Percentiles rank a stretch among this genome's conserved stretches.
Conservation (phyloP, 1,140 invertebrate species). For the Ceratina japonica region DNA sequence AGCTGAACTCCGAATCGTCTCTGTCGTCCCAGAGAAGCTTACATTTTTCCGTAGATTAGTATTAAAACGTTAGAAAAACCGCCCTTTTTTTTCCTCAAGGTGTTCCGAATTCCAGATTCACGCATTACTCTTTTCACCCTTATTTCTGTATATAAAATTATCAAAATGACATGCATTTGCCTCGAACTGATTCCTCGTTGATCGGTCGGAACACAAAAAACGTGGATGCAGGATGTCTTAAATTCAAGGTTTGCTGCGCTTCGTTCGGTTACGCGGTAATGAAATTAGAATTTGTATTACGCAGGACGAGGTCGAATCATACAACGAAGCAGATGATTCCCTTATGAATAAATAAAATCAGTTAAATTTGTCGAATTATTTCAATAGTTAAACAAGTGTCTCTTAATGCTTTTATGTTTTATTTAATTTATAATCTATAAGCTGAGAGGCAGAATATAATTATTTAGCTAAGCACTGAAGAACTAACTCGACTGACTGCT, state of each 20-base stretch:
- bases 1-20: not conserved
- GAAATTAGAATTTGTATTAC: no score
- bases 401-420: no score
- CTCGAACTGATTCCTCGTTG: not conserved
- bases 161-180: constrained; percentile 33
- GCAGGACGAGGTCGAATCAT: no score
- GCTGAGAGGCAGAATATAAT: no score
- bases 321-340: no score
- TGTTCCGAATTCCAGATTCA: not conserved
- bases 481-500: no score
- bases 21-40: not conserved
- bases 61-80: not conserved
- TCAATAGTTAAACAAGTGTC: no score
- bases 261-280: no score
- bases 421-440: no score
- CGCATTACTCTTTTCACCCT: not conserved
- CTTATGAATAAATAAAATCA: no score
- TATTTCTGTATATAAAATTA: constrained; percentile 31
- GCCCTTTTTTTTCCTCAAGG: not conserved
- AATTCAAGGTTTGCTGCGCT: not conserved
- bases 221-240: not conserved
- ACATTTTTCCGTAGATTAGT: not conserved
- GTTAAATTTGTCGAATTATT: no score
- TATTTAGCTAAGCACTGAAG: no score
- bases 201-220: not conserved